Evolutionary conservation across 1,140 invertebrate species (phyloP), one percentile per base, ranked within the genome.

Genomic region (Caenorhabditis briggsae): DNA sequence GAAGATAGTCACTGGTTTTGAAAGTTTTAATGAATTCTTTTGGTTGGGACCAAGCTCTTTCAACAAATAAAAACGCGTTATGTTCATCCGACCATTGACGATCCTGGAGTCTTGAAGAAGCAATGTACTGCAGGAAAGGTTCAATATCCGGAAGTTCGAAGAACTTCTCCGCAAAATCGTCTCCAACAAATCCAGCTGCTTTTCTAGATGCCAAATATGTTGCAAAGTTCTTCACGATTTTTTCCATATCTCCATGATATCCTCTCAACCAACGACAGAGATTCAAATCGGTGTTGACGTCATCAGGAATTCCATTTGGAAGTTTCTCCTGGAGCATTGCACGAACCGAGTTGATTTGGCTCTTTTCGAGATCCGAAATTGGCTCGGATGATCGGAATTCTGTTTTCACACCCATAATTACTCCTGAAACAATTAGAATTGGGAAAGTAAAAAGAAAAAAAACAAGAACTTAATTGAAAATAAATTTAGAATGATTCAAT

Each of bases 1-100:
- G 82, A 8, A 87, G 86, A 53, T 87, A 87, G 64, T 87, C 86
- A 43, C 61, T 74, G 16, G 86, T 87, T 64, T 87, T 87, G 82
- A 87, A 84, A 3, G 64, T 84, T 61, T 87, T 87, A 7, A 87
- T 87, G 82, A 87, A 83, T 59, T 87, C 86, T 46, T 87, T 87
- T 20, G 86, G 86, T 53, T 87, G 86, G n/a, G 61, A 61, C 86
- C 86, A 87, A 20, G 86, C 86, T 61, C 82, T 84, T 20, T 87
- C 86, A 0, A 87, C 86, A 41, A 87, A 87, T 9, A 87, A 55
- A 41, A 87, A 87, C 9, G 86, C 86, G n/a, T 87, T 87, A 48
- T 84, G 86, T 41, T 87, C 86, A 18, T 82, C 82, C 18, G 82
- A 84, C 82, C 82, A 87, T 20, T 84, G 82, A 55, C 48, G 48